Base-by-base conservation (phyloP, 2,797 vertebrate species). In the Amniataba percoides region DNA sequence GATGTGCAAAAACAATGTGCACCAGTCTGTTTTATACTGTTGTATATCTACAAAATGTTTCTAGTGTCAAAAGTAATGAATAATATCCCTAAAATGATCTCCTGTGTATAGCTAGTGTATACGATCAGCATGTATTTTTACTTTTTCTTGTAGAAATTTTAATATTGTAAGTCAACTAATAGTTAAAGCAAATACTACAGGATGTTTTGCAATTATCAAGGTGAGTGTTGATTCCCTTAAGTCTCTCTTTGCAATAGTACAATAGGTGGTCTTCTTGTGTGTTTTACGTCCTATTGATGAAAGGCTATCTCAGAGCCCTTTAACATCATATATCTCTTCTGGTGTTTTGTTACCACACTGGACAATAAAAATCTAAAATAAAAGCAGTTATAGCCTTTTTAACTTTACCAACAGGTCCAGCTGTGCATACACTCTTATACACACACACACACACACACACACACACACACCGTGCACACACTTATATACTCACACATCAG, bases 261-360 rank as follows among this genome's bases (percentile, higher is more conserved):
- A 64, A 70, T 5, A 62, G 27, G 12, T 56, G 34, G n/a, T 9
- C 13, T 66, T 56, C 45, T 34, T 56, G 43, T 77, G 36, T 55
- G 9, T 74, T 80, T 82, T 70, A 73, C 76, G 25, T 64, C 23
- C 57, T 80, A 66, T 61, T 76, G 64, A 75, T 68, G 67, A 82
- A 71, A 63, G 27, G 39, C 68, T 76, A 49, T 56, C 52, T 75
- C 36, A 7, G 23, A 74, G 46, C 46, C 31, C 56, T 64, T 56
- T 62, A 69, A 72, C 55, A 67, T 77, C 68, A 73, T 59, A 66
- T 74, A 80, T 82, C 56, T 68, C 21, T 56, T 59, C 12, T 36
- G 31, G n/a, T 78, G 39, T 71, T 74, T 82, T 74, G 70, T 71
- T 64, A 55, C 60, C 52, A 63, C 43, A 16, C 45, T 39, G 63